Base-by-base conservation (phyloP, 2,888 invertebrate genomes). In the Andrena fulva region DNA sequence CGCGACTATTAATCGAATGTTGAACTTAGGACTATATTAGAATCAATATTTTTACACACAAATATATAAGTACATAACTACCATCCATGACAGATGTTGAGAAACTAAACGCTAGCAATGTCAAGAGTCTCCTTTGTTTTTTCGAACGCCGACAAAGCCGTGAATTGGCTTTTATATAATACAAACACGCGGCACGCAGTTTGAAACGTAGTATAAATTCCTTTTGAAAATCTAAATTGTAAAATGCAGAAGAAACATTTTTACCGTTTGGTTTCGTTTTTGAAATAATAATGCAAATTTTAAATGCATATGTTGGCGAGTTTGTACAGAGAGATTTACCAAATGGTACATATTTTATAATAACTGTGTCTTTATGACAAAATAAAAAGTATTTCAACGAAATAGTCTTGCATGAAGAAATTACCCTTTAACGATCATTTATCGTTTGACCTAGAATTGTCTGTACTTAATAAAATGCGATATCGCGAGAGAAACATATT, bases 1-100 rank as follows among this genome's bases (percentile, higher is more conserved):
- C n/a, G 8, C 31, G 5, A 27, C 50, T 63, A 59, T 67, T 62
- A 33, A 48, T 2, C 20, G 35, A 64, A 54, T 16, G 4, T 64
- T 52, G 8, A 56, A 66, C 27, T 56, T 59, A n/a, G 7, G 29
- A 42, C 8, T 42, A 31, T 6, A n/a, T 24, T 68, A 24, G 33
- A 0, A 29, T 48, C n/a, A 1, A 16, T 60, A 48, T 27, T 29
- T 54, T 63, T 8, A 50, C 7, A 12, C 4, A 54, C 20, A 20
- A 66, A 69, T 50, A 27, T 74, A 27, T 42, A 64, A 33, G 12
- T 60, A 24, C 24, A 56, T 4, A 69, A 60, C 33, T 42, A 42
- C 1, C 42, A 50, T n/a, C 1, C n/a, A 31, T 59, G 5, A 60
- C 10, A 20, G 1, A 48, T 68, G 24, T 35, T 35, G 56, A 16